phyloP scores from a whole-genome alignment of 2,888 invertebrate species.

The Theretra japonica region DNA sequence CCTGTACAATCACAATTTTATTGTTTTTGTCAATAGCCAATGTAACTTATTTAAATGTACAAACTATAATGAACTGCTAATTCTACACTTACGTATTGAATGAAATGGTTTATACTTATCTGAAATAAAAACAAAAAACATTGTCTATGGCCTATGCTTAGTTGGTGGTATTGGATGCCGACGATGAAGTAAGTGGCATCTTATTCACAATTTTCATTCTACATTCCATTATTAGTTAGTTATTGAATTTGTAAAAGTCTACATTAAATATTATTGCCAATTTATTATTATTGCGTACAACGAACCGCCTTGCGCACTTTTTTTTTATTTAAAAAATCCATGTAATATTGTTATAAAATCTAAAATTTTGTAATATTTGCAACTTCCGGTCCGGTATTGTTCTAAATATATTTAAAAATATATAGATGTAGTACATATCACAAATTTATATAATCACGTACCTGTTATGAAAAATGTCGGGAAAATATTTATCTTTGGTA shows the following conservation, averaged over 20 bases:
- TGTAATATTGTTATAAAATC: neutral
- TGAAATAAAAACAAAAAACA: neutral
- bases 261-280: slow-evolving; percentile 14
- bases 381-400: neutral
- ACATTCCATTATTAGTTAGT: slow-evolving; percentile 20
- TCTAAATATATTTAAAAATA: slow-evolving; percentile 12
- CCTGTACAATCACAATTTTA: too few relatives aligned
- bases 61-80: too few relatives aligned
- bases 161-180: neutral
- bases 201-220: slow-evolving; percentile 12
- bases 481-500: neutral
- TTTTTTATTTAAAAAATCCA: neutral
- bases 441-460: slow-evolving; percentile 27
- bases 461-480: neutral
- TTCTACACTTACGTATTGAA: too few relatives aligned
- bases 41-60: too few relatives aligned
- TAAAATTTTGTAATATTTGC: neutral
- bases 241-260: neutral
- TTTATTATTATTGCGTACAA: slow-evolving; percentile 23
- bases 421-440: slow-evolving; percentile 28
- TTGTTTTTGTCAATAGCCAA: too few relatives aligned
- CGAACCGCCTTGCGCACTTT: slow-evolving; percentile 8
- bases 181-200: slow-evolving; percentile 8
- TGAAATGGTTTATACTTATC: too few relatives aligned
- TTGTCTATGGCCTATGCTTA: neutral